Base-by-base conservation (phyloP, 2,888 invertebrate genomes). In the Arctia plantaginis region DNA sequence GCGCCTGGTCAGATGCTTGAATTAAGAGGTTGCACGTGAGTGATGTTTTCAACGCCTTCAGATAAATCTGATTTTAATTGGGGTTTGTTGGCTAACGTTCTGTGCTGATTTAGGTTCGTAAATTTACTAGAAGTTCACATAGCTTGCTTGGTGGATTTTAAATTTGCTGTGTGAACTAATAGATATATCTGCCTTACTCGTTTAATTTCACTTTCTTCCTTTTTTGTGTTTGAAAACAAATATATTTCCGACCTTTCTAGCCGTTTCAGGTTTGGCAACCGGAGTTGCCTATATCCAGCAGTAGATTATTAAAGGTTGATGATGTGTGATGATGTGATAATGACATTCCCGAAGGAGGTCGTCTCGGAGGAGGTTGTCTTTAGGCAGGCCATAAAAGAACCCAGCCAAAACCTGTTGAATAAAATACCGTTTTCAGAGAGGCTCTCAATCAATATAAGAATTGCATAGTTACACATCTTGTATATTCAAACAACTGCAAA, bases 1-100 rank as follows among this genome's bases (percentile, higher is more conserved):
- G 55, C 66, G 66, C 35, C 35, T 55, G 55, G 35, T 69, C 55
- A 18, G 62, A 10, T 70, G 62, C 39, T 62, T 69, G 27, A 39
- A 62, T 70, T 62, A 70, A 70, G 41, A 64, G 70, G 41, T 33
- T 41, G 15, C 62, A 70, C 62, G 70, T 70, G 70, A 44, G 12
- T 69, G 20, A 20, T 67, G 55, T 35, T 20, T 65, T 65, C 44
- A 64, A 51, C 51, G 23, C 51, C 4, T 23, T 51, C 23, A 47
- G 27, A 62, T 55, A 8, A 0, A 59, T 59, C 39, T 62, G 39
- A 39, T 35, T 62, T 62, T 30, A 47, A 35, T 62, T 27, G 59
- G 39, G 35, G 35, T 27, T 27, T 41, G 39, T 35, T 69, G 67
- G 44, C 67, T 13, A 67, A 44, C 27, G 44, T 67, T 23, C 30